Evolutionary conservation across 1,140 invertebrate species (phyloP).

Genomic region (Cyrtorhinus lividipennis): DNA sequence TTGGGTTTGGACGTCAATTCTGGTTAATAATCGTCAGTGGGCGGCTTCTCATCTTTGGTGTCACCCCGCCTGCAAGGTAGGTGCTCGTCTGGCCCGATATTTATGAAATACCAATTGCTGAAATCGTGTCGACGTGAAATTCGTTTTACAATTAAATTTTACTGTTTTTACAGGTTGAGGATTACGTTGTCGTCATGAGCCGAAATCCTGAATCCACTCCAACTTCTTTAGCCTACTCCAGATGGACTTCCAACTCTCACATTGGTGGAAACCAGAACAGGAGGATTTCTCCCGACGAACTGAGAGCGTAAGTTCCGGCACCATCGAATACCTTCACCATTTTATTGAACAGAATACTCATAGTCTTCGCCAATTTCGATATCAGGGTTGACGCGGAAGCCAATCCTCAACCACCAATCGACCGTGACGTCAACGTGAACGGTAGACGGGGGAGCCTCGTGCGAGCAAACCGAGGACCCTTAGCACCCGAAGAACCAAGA

Average conservation of each 20-base stretch:
- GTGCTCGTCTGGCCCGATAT: constrained; percentile 15
- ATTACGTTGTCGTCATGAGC: constrained; percentile 34
- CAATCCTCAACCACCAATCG: constrained; percentile 24
- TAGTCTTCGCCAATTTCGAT: too few species aligned
- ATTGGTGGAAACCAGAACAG: constrained; percentile 12
- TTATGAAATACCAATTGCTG: too few species aligned
- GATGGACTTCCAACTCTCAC: constrained; percentile 20
- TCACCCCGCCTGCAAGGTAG: constrained; percentile 76
- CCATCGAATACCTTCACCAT: too few species aligned
- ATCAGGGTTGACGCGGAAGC: constrained; percentile 13
- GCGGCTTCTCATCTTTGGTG: constrained; percentile 78
- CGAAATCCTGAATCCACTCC: constrained; percentile 26
- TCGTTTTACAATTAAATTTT: too few species aligned
- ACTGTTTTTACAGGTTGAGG: constrained; percentile 30
- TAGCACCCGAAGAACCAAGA: neutral
- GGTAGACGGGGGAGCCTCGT: constrained; percentile 40
- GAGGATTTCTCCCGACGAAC: neutral
- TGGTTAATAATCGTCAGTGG: constrained; percentile 56
- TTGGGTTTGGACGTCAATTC: constrained; percentile 72
- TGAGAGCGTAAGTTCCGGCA: constrained; percentile 14
- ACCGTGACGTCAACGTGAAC: constrained; percentile 57
- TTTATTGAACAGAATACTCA: too few species aligned
- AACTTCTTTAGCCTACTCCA: constrained; percentile 19
- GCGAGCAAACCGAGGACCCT: neutral
- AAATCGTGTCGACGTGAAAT: too few species aligned